Base-by-base conservation (phyloP, 2,113 vertebrate genomes). In the Phycodurus eques region DNA sequence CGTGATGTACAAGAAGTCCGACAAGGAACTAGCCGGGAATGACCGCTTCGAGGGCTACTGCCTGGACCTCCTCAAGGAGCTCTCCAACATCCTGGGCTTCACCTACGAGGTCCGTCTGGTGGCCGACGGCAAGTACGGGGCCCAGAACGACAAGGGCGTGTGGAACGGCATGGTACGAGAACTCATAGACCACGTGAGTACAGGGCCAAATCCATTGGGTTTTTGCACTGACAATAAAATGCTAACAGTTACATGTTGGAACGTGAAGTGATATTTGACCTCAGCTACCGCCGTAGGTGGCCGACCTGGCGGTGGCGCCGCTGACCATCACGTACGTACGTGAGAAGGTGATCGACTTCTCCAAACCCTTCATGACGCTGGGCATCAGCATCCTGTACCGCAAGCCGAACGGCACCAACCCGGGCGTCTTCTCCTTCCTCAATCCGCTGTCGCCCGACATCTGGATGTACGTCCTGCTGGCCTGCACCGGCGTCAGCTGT, bases 161-260 rank as follows among this genome's bases (percentile, higher is more conserved):
- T 99, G 98, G 98, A 99, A 97, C 42, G 98, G 98, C n/a, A 98
- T 99, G 96, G 97, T 99, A 59, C 94, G 96, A 72, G 98, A 99
- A 51, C 96, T 99, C 78, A 98, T 99, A 47, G 97, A 99, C 83
- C 97, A 98, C 1, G 98, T 98, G 90, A 98, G 97, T 82, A 20
- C 8, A 33, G n/a, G 19, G 8, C 6, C 35, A 13, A 43, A n/a
- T 43, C 19, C 35, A 7, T 35, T 20, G 54, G 20, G n/a, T 22
- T 56, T 56, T 13, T 46, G 44, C 44, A 12, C 12, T 46, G 44
- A 13, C 44, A 0, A 46, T 39, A 46, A 46, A 46, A 46, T 12
- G 12, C n/a, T 39, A 39, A 39, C 2, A 39, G 35, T 39, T 39
- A 39, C 35, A 39, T 5, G 35, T 6, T 39, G 35, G 4, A 39